Conservation (phyloP, 2,113 vertebrate species). For the Brienomyrus brachyistius region DNA sequence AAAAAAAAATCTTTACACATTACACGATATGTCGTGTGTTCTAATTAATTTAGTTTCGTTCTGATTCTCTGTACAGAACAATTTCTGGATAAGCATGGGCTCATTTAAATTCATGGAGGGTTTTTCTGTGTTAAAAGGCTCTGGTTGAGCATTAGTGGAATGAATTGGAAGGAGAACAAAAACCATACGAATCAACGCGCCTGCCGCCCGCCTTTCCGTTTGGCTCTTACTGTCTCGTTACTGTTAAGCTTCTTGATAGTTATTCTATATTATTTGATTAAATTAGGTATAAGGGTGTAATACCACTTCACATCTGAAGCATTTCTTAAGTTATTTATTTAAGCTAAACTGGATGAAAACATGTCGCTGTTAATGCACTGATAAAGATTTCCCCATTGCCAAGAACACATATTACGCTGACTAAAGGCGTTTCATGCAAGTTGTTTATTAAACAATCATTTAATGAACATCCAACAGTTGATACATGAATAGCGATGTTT, state of each 20-base stretch:
- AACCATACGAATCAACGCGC: not conserved
- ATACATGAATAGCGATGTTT: conserved; percentile 16
- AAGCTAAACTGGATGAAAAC: not conserved
- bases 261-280: not conserved
- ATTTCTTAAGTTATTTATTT: not conserved
- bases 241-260: not conserved
- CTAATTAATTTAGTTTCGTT: not conserved
- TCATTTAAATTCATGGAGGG: not conserved
- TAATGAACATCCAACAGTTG: conserved; percentile 15
- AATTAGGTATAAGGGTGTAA: not conserved
- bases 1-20: not conserved
- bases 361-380: not conserved
- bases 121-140: not conserved
- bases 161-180: not conserved
- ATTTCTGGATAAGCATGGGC: not conserved
- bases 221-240: not conserved
- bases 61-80: not conserved
- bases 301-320: not conserved
- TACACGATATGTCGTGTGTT: not conserved
- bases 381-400: not conserved
- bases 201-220: not conserved
- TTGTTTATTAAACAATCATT: conserved; percentile 33
- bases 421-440: conserved; percentile 23
- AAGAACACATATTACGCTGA: conserved; percentile 1
- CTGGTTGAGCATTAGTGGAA: not conserved